Base-by-base conservation (phyloP, 2,888 invertebrate species). In the Anoncus sp. region DNA sequence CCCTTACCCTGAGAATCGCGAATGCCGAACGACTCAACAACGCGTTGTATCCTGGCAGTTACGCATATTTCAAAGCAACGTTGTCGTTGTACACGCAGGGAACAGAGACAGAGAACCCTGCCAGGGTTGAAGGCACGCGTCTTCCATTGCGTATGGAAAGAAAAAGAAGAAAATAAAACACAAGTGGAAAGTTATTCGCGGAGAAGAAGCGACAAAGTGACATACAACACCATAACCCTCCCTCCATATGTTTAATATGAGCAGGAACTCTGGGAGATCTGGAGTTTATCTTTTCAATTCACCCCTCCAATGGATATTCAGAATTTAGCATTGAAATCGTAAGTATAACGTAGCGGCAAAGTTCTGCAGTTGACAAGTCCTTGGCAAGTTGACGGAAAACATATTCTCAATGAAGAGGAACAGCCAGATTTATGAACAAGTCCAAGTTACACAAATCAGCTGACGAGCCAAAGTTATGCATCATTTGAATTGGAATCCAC, bases 21-120 rank as follows among this genome's bases (percentile, higher is more conserved):
- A 81, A 87, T 86, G 85, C 87, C 87, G 85, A 86, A 87, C 86
- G 85, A 83, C 81, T 82, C 81, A 84, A 80, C 82, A 82, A 80
- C 77, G 81, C 72, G 69, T 74, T 65, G 74, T 63, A 69, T 53
- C 40, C 69, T 59, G 59, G 75, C 79, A 70, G 74, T 82, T 81
- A 82, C 83, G 84, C 82, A 84, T 86, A 86, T 86, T 85, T 87
- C 85, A 86, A 84, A 67, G 69, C 81, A 79, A 79, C 62, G n/a
- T 75, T 78, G 38, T 79, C 75, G n/a, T 74, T 71, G 67, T 79
- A 71, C 53, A 67, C 77, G 57, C 63, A n/a, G 78, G 74, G 75
- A 81, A 70, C 70, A 67, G 70, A 18, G 27, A 43, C n/a, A n/a
- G n/a, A n/a, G n/a, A n/a, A 20, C 20, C 20, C 38, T 24, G 40